Evolutionary conservation across 2,113 vertebrate genomes (phyloP), one percentile per base, ranked within the genome.

Genomic region (Lampris incognitus): DNA sequence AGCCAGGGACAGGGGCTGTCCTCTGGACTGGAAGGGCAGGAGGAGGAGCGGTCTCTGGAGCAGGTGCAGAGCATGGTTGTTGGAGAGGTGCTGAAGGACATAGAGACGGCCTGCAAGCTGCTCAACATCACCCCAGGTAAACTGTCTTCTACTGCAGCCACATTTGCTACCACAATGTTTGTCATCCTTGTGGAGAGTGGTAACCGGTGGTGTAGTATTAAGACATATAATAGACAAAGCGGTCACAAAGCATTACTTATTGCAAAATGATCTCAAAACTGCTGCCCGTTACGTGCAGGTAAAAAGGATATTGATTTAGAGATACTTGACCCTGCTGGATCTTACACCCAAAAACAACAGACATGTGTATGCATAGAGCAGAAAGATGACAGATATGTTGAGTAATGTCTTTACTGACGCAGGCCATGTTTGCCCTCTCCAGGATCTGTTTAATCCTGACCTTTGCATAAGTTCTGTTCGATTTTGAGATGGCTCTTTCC

Each of bases 61-160:
- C 97, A 99, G 92, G 96, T 99, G 82, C 97, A 99, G 89, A 97
- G 95, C 87, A 95, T 99, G 96, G 98, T 99, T 86, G 96, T 99
- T 81, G 97, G 96, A 0, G 98, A 99, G 69, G 98, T 99, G 79
- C 94, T 99, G 60, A 99, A 98, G 93, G 98, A 99, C 92, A 97
- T 99, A 11, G 97, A 98, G 92, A 99, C 96, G 0, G 97, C 97
- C 66, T 99, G 97, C 90, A 99, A 98, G 84, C 95, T 99, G 66
- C 96, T 99, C 73, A 98, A 98, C 87, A 99, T 99, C 86, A 91
- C 96, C 0, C 92, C 98, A 88, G 97, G 98, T 99, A 88, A 46
- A 87, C 37, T 9, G 5, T n/a, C 40, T 1, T 36, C 50, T 1
- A 61, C 50, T 60, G 78, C 68, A 82, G 2, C 54, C 54, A 5